Evolutionary conservation across 2,113 vertebrate species (phyloP), one percentile per base, ranked within the genome.

Genomic region (Promerops cafer): DNA sequence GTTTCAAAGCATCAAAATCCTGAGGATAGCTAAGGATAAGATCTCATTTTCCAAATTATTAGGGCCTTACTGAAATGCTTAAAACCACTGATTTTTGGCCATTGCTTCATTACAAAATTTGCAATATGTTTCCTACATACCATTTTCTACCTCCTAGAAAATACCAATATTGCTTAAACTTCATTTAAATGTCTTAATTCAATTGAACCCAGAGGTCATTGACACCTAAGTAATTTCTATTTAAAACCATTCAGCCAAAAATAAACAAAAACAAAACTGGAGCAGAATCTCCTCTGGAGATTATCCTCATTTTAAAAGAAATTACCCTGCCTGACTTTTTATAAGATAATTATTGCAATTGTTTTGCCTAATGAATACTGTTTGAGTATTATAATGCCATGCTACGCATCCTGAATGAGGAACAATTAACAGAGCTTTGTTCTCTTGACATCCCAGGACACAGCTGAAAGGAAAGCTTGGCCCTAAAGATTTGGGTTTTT

Each of bases 101-200:
- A 6, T 37, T 74, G 64, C 60, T 97, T 95, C 80, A 95, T 75
- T 91, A 64, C 31, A 72, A 96, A 84, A 82, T 79, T 49, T 97
- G 84, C 76, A 85, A 52, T 82, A 88, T 66, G 44, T 44, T 91
- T 95, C 78, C 84, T 52, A 65, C 26, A 72, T 69, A 91, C 61
- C 65, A 87, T 97, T 96, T 97, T 82, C 84, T 93, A 88, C 64
- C 31, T 61, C 40, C 86, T 87, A 97, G 90, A 57, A 96, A 96
- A 97, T 91, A 96, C 87, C 59, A 89, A 94, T 93, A 90, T 57
- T 75, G 93, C 54, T 93, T 91, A 97, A 98, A 96, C 90, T 98
- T 97, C 90, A 98, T 97, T 95, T 97, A 96, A 97, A 89, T 96
- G 95, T 97, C 96, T 96, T 98, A 97, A 98, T 98, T 97, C 95